phyloP scores from a whole-genome alignment of 2,113 vertebrate species.

The Malurus melanocephalus region DNA sequence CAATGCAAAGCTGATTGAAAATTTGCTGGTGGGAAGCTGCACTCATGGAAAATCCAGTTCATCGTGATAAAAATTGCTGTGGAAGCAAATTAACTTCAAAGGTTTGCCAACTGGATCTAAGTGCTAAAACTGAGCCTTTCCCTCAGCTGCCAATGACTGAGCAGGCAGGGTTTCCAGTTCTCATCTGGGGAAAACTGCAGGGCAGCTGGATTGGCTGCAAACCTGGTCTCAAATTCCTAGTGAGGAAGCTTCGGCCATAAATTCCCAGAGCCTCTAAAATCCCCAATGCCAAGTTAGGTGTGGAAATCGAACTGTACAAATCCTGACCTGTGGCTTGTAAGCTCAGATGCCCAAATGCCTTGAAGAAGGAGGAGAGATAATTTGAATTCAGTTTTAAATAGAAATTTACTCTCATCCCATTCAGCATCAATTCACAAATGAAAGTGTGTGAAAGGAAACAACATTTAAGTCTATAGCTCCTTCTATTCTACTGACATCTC shows the following conservation, averaged over 20 bases:
- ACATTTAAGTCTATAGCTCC: not conserved
- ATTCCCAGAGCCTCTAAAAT: not conserved
- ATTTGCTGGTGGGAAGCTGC: not conserved
- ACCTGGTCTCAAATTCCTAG: not conserved
- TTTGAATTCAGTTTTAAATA: not conserved
- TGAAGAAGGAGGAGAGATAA: not conserved
- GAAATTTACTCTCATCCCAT: not conserved
- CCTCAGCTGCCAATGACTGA: not conserved
- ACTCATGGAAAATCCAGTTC: constrained; percentile 12
- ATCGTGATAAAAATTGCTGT: constrained; percentile 1
- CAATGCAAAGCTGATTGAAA: not conserved
- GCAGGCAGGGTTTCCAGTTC: not conserved
- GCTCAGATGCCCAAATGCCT: not conserved
- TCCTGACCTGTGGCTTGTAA: not conserved
- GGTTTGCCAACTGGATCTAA: not conserved
- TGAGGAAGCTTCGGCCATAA: not conserved
- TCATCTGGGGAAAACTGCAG: not conserved
- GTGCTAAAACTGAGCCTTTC: not conserved
- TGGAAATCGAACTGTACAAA: not conserved
- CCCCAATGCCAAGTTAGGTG: not conserved
- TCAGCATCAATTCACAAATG: not conserved
- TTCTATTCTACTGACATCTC: not conserved
- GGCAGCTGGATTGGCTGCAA: not conserved
- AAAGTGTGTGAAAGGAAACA: not conserved
- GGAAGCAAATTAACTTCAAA: constrained; percentile 16